Conservation (phyloP, 2,797 vertebrate genomes). For the Smutsia gigantea region DNA sequence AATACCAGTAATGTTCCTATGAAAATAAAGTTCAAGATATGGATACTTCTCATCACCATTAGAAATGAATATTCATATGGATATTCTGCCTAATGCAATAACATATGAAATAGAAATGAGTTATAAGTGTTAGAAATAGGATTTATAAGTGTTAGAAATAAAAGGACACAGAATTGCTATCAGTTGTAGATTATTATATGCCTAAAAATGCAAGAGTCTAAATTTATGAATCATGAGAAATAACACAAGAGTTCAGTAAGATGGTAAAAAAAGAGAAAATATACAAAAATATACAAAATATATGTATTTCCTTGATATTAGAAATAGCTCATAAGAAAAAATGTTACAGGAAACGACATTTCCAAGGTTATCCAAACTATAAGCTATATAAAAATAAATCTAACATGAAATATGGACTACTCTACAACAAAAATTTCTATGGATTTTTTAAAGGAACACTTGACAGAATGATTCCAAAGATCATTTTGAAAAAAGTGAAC, state of each 20-base stretch:
- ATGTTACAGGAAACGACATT: background rate
- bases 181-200: background rate
- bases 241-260: background rate
- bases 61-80: background rate
- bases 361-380: background rate
- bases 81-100: background rate
- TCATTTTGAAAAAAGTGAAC: background rate
- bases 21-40: constrained; percentile 8
- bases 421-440: background rate
- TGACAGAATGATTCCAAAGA: background rate
- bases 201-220: background rate
- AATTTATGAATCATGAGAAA: background rate
- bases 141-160: background rate
- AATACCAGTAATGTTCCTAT: background rate
- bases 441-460: background rate
- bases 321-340: background rate
- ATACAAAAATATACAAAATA: background rate
- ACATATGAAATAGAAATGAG: background rate
- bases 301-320: background rate
- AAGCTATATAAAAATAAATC: background rate
- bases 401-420: background rate
- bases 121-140: background rate
- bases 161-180: background rate
- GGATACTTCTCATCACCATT: background rate
- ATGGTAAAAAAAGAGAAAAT: background rate